phyloP scores from a whole-genome alignment of 1,140 invertebrate species.

The Drosophila repletoides region DNA sequence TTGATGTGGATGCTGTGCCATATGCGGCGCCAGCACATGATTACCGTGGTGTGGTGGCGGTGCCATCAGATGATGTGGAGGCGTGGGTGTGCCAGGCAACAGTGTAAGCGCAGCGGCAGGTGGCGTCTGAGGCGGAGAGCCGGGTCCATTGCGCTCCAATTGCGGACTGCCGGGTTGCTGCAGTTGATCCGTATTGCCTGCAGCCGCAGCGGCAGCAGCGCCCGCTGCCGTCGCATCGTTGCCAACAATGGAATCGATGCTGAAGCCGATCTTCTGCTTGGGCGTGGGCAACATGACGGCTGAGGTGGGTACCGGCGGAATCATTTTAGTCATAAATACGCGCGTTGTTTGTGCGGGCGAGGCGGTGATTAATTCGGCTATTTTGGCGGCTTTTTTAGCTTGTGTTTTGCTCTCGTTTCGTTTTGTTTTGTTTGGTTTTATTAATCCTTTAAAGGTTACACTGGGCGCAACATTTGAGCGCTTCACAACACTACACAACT shows the following conservation, averaged over 20 bases:
- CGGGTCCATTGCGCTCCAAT: slow-evolving; percentile 60
- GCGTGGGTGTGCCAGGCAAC: slow-evolving; percentile 47
- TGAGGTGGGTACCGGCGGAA: slow-evolving; percentile 83
- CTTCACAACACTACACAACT: slow-evolving; percentile 40
- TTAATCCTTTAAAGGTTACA: slow-evolving; percentile 50
- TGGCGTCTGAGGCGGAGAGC: slow-evolving; percentile 75
- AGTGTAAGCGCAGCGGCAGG: slow-evolving; percentile 45
- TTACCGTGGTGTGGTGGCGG: slow-evolving; percentile 45
- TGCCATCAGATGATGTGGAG: slow-evolving; percentile 64
- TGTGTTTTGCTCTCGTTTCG: not conserved
- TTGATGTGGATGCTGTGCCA: slow-evolving; percentile 42
- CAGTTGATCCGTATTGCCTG: slow-evolving; percentile 48
- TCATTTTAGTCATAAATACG: slow-evolving; percentile 83
- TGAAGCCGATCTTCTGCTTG: slow-evolving; percentile 97
- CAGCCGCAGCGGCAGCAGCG: slow-evolving; percentile 33
- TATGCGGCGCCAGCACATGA: slow-evolving; percentile 44
- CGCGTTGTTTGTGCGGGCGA: slow-evolving; percentile 55
- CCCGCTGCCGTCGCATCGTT: slow-evolving; percentile 71
- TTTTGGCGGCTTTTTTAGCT: slow-evolving; percentile 62
- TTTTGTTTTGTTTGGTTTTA: not conserved
- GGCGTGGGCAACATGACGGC: slow-evolving; percentile 91
- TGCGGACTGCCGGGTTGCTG: slow-evolving; percentile 45
- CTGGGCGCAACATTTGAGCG: slow-evolving; percentile 56
- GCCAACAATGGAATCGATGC: slow-evolving; percentile 97
- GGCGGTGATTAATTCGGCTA: slow-evolving; percentile 71